Evolutionary conservation across 2,888 invertebrate species (phyloP).

Genomic region (Toxonevra muliebris): DNA sequence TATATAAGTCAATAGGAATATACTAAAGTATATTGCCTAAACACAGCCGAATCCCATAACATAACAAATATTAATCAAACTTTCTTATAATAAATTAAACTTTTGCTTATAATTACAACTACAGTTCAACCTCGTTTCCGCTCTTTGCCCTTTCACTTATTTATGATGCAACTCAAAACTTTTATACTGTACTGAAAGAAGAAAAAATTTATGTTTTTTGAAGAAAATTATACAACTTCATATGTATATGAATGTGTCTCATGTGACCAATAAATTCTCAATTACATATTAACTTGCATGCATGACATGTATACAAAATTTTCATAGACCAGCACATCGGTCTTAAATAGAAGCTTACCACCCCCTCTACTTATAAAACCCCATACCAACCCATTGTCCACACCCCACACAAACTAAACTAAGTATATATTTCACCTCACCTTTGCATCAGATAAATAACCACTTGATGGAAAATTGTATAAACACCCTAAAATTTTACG

Average conservation of each 20-base stretch:
- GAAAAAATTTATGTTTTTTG: no score
- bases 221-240: no score
- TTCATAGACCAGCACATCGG: not conserved
- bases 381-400: not conserved
- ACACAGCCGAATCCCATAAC: no score
- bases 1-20: no score
- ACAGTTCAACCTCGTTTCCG: no score
- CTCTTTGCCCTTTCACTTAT: no score
- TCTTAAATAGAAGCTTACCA: no score
- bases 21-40: no score
- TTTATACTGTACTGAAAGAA: conserved; percentile 7
- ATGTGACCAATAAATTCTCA: conserved; percentile 59
- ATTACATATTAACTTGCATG: conserved; percentile 44
- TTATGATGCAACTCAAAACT: conserved; percentile 5
- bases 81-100: not conserved
- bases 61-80: not conserved
- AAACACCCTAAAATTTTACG: not conserved
- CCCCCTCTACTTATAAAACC: not conserved
- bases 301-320: conserved; percentile 12
- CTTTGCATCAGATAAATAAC: conserved; percentile 5
- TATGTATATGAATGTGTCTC: conserved; percentile 59
- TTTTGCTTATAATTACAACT: not conserved
- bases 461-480: not conserved
- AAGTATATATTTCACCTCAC: not conserved
- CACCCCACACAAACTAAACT: not conserved